Base-by-base conservation (phyloP, 2,113 vertebrate species). In the Pterocles burchelli region DNA sequence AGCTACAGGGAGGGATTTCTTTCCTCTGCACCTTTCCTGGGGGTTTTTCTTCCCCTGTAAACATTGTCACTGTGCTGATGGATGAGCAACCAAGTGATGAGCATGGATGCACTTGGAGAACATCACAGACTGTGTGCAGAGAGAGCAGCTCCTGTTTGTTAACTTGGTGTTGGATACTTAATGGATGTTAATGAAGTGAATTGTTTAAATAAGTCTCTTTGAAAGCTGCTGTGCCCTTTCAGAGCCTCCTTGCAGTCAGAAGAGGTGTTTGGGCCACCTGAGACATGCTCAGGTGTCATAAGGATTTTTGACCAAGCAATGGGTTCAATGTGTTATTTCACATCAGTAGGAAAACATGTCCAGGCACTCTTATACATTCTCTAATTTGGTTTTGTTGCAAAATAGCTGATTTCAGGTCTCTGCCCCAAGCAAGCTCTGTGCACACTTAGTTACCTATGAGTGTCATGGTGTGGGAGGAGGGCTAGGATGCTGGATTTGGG, bases 111-210 rank as follows among this genome's bases (percentile, higher is more conserved):
- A 25, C 38, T 59, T 6, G 59, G 36, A 20, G 28, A 2, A 0
- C 11, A 1, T 26, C 1, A 13, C 18, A 25, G 28, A 1, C 15
- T 14, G n/a, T 0, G 2, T 16, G 24, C 1, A 6, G 21, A 41
- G 55, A 41, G 31, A 29, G 20, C 34, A 66, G 5, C 21, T 58
- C 48, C 29, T 28, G 65, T 15, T 73, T 43, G 26, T 31, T 22
- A 15, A 17, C 15, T 9, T 14, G 29, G 10, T 25, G n/a, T 20
- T 34, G 38, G 20, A 11, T 54, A 4, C 11, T 57, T 72, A 36
- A 20, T 3, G 16, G 17, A 4, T 43, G 54, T 49, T 57, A 57
- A 48, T 67, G 10, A 66, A 62, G 33, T 7, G 7, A 58, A 17
- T 25, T 25, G 28, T 51, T 74, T 79, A 9, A 45, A n/a, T 22